Evolutionary conservation across 2,797 vertebrate genomes (phyloP).

Genomic region (Vultur gryphus): DNA sequence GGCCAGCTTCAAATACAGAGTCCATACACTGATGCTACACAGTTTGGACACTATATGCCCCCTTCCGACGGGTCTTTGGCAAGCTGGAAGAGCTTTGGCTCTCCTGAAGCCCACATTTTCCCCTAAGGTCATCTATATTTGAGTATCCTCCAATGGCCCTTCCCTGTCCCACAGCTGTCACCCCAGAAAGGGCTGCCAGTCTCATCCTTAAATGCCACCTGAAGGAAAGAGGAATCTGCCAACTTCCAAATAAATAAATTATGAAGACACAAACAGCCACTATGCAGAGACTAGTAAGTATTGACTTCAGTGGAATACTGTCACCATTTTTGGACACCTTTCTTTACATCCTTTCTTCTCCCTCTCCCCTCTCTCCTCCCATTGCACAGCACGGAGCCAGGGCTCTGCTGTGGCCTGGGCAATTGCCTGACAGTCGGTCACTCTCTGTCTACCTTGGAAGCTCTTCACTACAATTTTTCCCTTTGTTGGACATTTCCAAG

Average conservation of each 20-base stretch:
- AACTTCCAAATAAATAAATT: not conserved
- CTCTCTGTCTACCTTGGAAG: not conserved
- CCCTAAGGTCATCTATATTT: not conserved
- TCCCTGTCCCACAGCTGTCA: not conserved
- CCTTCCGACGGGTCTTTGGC: not conserved
- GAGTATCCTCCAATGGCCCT: not conserved
- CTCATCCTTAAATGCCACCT: not conserved
- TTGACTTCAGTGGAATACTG: not conserved
- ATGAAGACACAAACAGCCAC: not conserved
- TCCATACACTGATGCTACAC: not conserved
- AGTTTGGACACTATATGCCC: not conserved
- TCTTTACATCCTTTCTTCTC: not conserved
- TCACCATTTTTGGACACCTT: not conserved
- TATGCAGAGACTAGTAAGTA: not conserved
- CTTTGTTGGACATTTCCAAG: not conserved
- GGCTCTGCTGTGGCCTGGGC: not conserved
- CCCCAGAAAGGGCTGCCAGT: not conserved
- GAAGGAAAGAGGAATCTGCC: not conserved
- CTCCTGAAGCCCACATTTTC: not conserved
- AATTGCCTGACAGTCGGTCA: rapidly evolving
- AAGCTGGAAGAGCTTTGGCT: not conserved
- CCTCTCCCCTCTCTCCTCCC: not conserved
- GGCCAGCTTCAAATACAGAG: not conserved
- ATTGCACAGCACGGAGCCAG: not conserved
- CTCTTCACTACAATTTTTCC: not conserved